These are phyloP conservation scores for Mycetomoellerius zeteki DNA, from an alignment of 1,140 invertebrate genomes.

Conservation along the genomic window DNA sequence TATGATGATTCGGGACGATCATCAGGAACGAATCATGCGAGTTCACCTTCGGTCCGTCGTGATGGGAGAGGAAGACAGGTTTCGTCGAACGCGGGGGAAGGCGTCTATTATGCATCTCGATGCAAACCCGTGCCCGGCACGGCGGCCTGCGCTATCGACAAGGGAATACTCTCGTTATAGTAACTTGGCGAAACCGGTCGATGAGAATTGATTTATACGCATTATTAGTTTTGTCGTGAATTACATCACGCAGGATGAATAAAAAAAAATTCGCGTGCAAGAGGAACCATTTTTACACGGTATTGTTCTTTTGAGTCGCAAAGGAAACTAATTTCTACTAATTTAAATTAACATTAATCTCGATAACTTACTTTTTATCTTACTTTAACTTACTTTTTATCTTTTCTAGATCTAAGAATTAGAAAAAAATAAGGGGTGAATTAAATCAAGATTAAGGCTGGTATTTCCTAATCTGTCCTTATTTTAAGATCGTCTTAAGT, in stretches of 20 bases:
- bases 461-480: too few species aligned
- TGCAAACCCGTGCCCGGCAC: constrained; percentile 64
- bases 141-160: constrained; percentile 51
- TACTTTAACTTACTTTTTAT: too few species aligned
- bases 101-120: constrained; percentile 58
- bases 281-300: neutral
- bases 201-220: constrained; percentile 75
- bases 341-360: too few species aligned
- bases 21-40: neutral
- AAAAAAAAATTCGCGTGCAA: neutral
- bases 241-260: constrained; percentile 45
- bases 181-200: constrained; percentile 79
- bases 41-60: neutral
- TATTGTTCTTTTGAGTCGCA: neutral
- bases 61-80: constrained; percentile 13
- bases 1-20: constrained; percentile 4
- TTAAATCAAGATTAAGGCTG: neutral
- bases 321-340: neutral
- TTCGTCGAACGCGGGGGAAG: constrained; percentile 50
- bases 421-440: too few species aligned
- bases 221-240: constrained; percentile 42
- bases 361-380: too few species aligned
- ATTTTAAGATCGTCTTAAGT: too few species aligned
- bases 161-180: constrained; percentile 71
- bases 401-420: too few species aligned